Evolutionary conservation across 2,888 invertebrate species (phyloP), one percentile per base, ranked within the genome.

Genomic region (Drosophila macrothrix): DNA sequence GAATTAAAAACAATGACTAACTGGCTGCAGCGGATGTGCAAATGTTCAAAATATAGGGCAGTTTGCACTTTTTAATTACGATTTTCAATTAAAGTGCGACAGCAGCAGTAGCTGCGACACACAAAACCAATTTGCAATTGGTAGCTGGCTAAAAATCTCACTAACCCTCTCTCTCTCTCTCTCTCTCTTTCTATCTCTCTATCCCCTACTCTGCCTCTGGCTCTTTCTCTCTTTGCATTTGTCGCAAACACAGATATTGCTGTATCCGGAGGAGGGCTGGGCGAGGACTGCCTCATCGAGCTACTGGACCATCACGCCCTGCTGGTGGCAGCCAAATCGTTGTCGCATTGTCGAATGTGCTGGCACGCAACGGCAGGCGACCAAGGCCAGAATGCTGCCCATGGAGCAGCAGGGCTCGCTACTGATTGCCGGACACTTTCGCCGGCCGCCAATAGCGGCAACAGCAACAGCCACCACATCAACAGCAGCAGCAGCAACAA

Each of bases 181-280:
- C 41, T 35, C 12, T 39, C 29, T 50, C 49, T 46, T 14, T 6
- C n/a, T 33, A 1, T 53, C 41, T 4, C 29, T 50, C n/a, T 59
- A 35, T 35, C 35, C 35, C 56, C 9, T 41, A 90, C 92, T 35
- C 37, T 37, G 19, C n/a, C 52, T 52, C n/a, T 50, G 19, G 9
- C 22, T 35, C 10, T 5, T 14, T 33, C 41, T 16, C 19, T 52
- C 22, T 59, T 90, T 92, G 25, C 46, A 28, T 28, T 31, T n/a
- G 29, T 14, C 50, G 14, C 28, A 33, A 94, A 96, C 92, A 37
- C 94, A 96, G 96, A 96, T 97, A 83, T 94, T 97, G 83, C 94
- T 97, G 90, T 97, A 97, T 92, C 97, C 97, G 4, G 97, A 97
- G 93, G 97, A 97, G 92, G 97, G 97, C 29, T 97, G 97, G 97